Conservation (phyloP, 1,140 invertebrate genomes). For the Euura lappo region DNA sequence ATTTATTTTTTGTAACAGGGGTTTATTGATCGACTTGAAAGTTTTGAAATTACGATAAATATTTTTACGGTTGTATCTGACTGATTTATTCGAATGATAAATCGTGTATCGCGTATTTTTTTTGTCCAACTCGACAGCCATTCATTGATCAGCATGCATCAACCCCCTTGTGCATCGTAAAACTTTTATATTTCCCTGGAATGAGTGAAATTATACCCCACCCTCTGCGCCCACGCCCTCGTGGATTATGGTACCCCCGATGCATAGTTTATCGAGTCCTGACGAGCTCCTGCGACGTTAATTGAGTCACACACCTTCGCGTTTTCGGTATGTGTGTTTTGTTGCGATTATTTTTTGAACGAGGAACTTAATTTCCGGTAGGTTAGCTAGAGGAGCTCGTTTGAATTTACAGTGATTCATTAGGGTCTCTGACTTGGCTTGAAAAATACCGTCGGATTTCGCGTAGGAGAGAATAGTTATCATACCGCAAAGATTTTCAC, state of each 20-base stretch:
- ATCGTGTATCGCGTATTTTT: constrained; percentile 26
- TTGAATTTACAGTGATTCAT: neutral
- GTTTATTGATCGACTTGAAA: neutral
- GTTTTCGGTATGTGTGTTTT: neutral
- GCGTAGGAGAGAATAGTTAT: neutral
- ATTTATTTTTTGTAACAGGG: too few species aligned
- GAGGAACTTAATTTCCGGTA: neutral
- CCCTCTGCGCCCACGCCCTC: neutral
- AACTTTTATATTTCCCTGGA: constrained; percentile 41
- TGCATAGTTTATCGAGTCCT: neutral
- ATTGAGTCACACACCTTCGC: neutral
- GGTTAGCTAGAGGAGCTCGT: neutral
- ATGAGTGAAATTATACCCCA: constrained; percentile 22
- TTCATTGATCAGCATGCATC: constrained; percentile 45
- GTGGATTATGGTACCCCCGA: neutral
- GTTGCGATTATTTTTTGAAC: neutral
- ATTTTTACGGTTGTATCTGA: constrained; percentile 21
- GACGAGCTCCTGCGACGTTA: neutral
- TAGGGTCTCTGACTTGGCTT: neutral
- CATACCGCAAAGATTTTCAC: neutral
- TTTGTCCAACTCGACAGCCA: constrained; percentile 34
- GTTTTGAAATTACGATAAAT: constrained; percentile 9
- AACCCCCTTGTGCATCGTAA: constrained; percentile 34
- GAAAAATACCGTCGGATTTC: too few species aligned
- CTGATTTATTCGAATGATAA: constrained; percentile 46